Evolutionary conservation across 1,140 invertebrate genomes (phyloP).

Genomic region (Delia radicum): DNA sequence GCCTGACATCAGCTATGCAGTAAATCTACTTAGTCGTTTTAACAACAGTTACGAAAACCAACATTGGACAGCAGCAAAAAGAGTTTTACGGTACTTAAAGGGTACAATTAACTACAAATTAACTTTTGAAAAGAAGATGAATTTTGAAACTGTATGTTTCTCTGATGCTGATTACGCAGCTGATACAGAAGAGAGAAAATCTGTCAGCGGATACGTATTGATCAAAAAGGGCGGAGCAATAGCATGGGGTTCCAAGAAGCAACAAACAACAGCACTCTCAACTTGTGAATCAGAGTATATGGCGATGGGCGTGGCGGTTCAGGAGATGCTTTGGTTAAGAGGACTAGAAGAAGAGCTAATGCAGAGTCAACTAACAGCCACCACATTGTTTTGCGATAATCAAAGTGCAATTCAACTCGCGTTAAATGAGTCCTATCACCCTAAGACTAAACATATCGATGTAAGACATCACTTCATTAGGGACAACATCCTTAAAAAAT

Average conservation of each 20-base stretch:
- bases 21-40: conserved; percentile 39
- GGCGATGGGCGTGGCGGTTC: conserved; percentile 33
- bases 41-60: conserved; percentile 31
- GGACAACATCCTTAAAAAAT: conserved; percentile 23
- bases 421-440: conserved; percentile 25
- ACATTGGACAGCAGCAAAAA: conserved; percentile 47
- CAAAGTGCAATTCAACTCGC: conserved; percentile 36
- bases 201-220: conserved; percentile 51
- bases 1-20: conserved; percentile 54
- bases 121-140: not conserved
- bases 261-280: conserved; percentile 41
- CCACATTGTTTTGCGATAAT: conserved; percentile 34
- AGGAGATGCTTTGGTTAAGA: conserved; percentile 31
- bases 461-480: conserved; percentile 37
- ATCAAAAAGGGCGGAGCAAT: conserved; percentile 32
- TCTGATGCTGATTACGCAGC: conserved; percentile 34
- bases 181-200: conserved; percentile 31
- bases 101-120: conserved; percentile 35
- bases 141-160: conserved; percentile 25
- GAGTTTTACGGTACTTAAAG: conserved; percentile 50
- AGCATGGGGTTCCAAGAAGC: conserved; percentile 45
- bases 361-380: not conserved
- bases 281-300: conserved; percentile 51
- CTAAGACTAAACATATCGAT: conserved; percentile 40
- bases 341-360: not conserved